Evolutionary conservation across 2,113 vertebrate species (phyloP).

Genomic region (Chaetorhynchus papuensis): DNA sequence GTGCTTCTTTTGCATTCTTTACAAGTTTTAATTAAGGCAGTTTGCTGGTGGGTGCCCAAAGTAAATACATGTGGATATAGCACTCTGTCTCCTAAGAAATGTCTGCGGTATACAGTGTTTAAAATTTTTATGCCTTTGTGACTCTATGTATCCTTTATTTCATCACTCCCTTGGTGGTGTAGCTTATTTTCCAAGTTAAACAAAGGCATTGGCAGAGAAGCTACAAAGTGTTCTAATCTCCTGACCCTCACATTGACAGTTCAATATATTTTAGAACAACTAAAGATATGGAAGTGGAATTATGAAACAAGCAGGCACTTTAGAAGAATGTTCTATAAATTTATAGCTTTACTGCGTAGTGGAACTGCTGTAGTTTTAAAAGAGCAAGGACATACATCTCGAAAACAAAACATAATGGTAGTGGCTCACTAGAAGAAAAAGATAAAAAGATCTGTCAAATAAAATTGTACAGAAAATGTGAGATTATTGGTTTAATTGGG

Average conservation of each 20-base stretch:
- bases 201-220: constrained; percentile 60
- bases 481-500: constrained; percentile 72
- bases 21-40: constrained; percentile 40
- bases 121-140: constrained; percentile 51
- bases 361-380: constrained; percentile 51
- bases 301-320: constrained; percentile 65
- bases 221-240: constrained; percentile 60
- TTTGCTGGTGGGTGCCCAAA: neutral
- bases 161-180: constrained; percentile 47
- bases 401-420: constrained; percentile 67
- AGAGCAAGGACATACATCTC: constrained; percentile 69
- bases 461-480: constrained; percentile 58
- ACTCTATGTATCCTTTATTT: constrained; percentile 50
- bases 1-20: neutral
- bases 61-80: neutral
- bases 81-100: neutral
- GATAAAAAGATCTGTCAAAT: constrained; percentile 64
- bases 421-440: constrained; percentile 39
- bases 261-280: constrained; percentile 71
- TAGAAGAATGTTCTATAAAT: constrained; percentile 64
- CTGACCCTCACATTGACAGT: constrained; percentile 65
- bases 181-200: constrained; percentile 69
- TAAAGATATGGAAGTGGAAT: constrained; percentile 69
- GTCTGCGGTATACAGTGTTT: constrained; percentile 2
- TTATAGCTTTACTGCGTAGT: constrained; percentile 35